phyloP scores from a whole-genome alignment of 2,797 vertebrate species.

The Myotis daubentonii region DNA sequence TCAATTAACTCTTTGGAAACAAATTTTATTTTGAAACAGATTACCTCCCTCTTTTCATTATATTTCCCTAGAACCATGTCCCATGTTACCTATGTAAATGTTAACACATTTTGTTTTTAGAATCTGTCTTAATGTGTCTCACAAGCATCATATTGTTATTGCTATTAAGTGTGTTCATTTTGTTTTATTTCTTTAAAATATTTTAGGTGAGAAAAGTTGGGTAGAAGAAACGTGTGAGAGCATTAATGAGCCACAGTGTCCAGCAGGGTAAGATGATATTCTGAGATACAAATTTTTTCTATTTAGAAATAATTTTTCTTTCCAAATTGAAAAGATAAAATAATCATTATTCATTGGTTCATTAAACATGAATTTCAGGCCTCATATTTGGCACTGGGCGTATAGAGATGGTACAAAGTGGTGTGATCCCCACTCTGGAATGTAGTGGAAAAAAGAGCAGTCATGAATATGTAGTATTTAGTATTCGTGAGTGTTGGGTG shows the following conservation, averaged over 20 bases:
- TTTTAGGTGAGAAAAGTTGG: slow-evolving; percentile 90
- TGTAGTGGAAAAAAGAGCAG: neutral
- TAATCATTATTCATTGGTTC: neutral
- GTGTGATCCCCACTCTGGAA: neutral
- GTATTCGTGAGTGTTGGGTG: neutral
- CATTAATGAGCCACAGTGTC: slow-evolving; percentile 89
- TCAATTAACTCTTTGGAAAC: neutral
- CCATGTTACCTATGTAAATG: neutral
- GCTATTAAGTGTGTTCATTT: neutral
- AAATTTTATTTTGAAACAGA: neutral
- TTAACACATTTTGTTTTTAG: neutral
- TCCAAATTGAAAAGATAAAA: neutral
- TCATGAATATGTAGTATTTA: neutral
- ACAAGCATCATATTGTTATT: neutral
- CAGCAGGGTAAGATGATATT: slow-evolving; percentile 90
- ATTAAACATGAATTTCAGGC: neutral
- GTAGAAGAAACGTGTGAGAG: slow-evolving; percentile 86
- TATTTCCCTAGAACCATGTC: neutral
- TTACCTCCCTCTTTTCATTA: neutral
- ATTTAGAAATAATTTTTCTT: neutral
- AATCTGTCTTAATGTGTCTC: neutral
- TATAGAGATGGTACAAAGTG: neutral
- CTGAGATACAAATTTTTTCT: neutral
- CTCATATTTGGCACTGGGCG: neutral
- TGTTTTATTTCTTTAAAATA: slow-evolving; percentile 66